Base-by-base conservation (phyloP, 1,140 invertebrate species). In the Rhyzopertha dominica region DNA sequence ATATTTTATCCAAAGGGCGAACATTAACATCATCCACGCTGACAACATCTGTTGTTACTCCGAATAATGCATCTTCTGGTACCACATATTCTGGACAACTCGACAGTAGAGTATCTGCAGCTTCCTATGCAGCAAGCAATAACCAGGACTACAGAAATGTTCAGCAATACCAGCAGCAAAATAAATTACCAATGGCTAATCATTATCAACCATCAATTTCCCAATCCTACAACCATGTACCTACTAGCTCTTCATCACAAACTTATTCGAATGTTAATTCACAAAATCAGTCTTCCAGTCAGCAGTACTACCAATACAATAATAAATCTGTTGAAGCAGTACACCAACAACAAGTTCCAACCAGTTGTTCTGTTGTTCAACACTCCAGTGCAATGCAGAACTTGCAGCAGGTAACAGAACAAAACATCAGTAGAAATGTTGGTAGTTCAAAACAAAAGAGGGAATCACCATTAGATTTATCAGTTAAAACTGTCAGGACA, bases 401-500 rank as follows among this genome's bases (percentile, higher is more conserved):
- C n/a, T n/a, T n/a, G n/a, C n/a, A n/a, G n/a, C n/a, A n/a, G n/a
- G n/a, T n/a, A n/a, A n/a, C n/a, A n/a, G n/a, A n/a, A n/a, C n/a
- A n/a, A n/a, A n/a, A n/a, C n/a, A n/a, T n/a, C n/a, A n/a, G n/a
- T n/a, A n/a, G n/a, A n/a, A n/a, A n/a, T n/a, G n/a, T n/a, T n/a
- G n/a, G n/a, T n/a, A n/a, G n/a, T n/a, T n/a, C n/a, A n/a, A 63
- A 55, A 49, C 63, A 65, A 36, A 84, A 80, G 63, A 72, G 79
- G 23, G 83, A 88, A 59, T 88, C 85, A 1, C 87, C 87, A 0
- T 62, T 91, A 30, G 88, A 91, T 66, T 69, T 90, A 9, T 90
- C 87, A 0, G 85, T 90, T 23, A 90, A 89, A 61, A 90, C 87
- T 0, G 81, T 90, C 0, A 81, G 87, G 56, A 88, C 86, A 24